Evolutionary conservation across 2,888 invertebrate genomes (phyloP), one percentile per base, ranked within the genome.

Genomic region (Cheilosia scutellata): DNA sequence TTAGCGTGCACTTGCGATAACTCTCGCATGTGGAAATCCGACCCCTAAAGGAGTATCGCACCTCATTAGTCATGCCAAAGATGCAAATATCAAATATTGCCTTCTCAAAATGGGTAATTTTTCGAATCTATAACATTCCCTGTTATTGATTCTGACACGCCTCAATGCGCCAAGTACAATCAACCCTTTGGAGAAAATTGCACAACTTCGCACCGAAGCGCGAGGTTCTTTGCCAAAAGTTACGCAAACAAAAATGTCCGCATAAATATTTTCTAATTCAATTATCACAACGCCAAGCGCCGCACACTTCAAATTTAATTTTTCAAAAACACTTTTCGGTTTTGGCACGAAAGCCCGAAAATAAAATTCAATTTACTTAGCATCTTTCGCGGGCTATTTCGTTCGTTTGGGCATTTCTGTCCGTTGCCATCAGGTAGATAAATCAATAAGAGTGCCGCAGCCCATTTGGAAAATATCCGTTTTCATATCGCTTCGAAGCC

Each of bases 261-360:
- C 44, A 20, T 47, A 33, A 29, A 31, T 72, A 62, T 65, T 57
- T 74, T 55, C 44, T 44, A 74, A 74, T 74, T 74, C 31, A 79
- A 66, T 74, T 74, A 60, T 29, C 37, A 25, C 29, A 9, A 3
- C 47, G 27, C 20, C 51, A 51, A 37, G 37, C 11, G 37, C 37
- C 37, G n/a, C 29, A n/a, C 6, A 42, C 42, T 57, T 49, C 13
- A 40, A 31, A 20, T 51, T 49, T 49, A 11, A 20, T 9, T 49
- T 53, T 9, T 58, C 47, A 44, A 49, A 68, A 44, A 55, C 20
- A 68, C 9, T 42, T 49, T 55, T 25, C 7, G 58, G 49, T 71
- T 78, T 71, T 78, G 78, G 78, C 78, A 53, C 60, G 53, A 33
- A 16, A 13, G 20, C n/a, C 7, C 27, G 37, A 53, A 47, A 20